Conservation (phyloP, 2,113 vertebrate species). For the Halichoeres trimaculatus region DNA sequence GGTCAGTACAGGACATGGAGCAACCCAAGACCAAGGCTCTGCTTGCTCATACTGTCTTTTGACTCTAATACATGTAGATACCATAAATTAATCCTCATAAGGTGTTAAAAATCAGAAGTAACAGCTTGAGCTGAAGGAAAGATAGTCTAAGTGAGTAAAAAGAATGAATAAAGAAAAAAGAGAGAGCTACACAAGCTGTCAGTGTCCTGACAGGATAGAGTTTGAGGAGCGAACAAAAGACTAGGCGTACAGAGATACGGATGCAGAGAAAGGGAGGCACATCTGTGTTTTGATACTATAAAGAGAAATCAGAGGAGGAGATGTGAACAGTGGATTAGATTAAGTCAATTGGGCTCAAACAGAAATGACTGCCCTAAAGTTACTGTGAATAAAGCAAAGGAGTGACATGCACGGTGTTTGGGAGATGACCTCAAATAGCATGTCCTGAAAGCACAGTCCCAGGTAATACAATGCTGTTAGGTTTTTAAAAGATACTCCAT, state of each 20-base stretch:
- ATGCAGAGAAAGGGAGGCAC: neutral
- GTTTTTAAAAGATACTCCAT: too few species aligned
- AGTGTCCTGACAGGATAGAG: neutral
- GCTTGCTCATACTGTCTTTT: neutral
- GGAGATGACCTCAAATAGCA: too few species aligned
- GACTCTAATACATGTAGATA: neutral
- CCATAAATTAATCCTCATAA: neutral
- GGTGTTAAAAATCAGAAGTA: neutral
- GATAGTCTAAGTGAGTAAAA: neutral
- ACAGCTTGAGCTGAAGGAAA: neutral
- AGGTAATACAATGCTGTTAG: too few species aligned
- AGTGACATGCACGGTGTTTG: too few species aligned
- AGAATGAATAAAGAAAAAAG: neutral
- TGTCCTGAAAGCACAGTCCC: too few species aligned
- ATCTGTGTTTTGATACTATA: neutral
- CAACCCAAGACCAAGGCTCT: neutral
- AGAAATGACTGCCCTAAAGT: neutral
- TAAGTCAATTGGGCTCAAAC: neutral
- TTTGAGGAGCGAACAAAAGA: constrained; percentile 13
- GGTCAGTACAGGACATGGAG: constrained; percentile 28
- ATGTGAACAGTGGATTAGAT: neutral
- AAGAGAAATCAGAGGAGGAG: constrained; percentile 1
- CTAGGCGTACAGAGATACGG: neutral
- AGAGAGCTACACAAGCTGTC: constrained; percentile 9
- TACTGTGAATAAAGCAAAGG: too few species aligned